Base-by-base conservation (phyloP, 2,888 invertebrate genomes). In the Athetis lepigone region DNA sequence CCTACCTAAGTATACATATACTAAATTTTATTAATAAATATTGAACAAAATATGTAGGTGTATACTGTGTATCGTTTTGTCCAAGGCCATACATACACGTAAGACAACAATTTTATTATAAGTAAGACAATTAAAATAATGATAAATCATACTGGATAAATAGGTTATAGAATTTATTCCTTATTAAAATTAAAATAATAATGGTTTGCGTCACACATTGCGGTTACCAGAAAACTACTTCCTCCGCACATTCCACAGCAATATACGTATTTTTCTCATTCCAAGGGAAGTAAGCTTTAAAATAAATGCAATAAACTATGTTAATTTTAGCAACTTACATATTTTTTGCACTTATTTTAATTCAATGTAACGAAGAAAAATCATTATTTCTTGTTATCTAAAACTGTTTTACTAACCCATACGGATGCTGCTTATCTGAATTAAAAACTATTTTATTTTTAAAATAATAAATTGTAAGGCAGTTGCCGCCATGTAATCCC, bases 401-500 rank as follows among this genome's bases (percentile, higher is more conserved):
- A n/a, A n/a, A n/a, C n/a, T n/a, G n/a, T n/a, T n/a, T n/a, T n/a
- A n/a, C n/a, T n/a, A n/a, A n/a, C n/a, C n/a, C n/a, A n/a, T n/a
- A n/a, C n/a, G n/a, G n/a, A n/a, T n/a, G n/a, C n/a, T n/a, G n/a
- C n/a, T n/a, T n/a, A n/a, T n/a, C n/a, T n/a, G n/a, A n/a, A n/a
- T n/a, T n/a, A n/a, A n/a, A n/a, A n/a, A n/a, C n/a, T n/a, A n/a
- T n/a, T n/a, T n/a, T n/a, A n/a, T n/a, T n/a, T n/a, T n/a, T n/a
- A n/a, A n/a, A n/a, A n/a, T n/a, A n/a, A n/a, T n/a, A n/a, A n/a
- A n/a, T n/a, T n/a, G n/a, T n/a, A 6, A 16, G 37, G n/a, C 7
- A 37, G 0, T 33, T 13, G 13, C 11, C 64, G 33, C 11, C 65
- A 65, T 65, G 63, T 70, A 70, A 42, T 0, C 70, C 47, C 18